Percentiles rank a stretch among this genome's conserved stretches.
Conservation (phyloP, 1,140 invertebrate species). For the Calycopis cecrops region DNA sequence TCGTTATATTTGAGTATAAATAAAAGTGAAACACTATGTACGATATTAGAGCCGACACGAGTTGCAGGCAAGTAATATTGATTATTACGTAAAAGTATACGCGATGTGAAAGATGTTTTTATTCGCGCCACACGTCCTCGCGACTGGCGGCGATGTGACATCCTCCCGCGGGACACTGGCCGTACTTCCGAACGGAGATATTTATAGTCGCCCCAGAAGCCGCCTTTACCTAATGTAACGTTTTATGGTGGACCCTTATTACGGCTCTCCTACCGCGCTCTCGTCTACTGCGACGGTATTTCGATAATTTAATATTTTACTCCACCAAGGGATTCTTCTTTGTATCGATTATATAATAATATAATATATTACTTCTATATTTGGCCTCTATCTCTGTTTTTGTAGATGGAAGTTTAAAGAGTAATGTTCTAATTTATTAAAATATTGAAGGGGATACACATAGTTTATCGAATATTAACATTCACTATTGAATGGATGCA, state of each 20-base stretch:
- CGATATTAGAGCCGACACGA: slow-evolving; percentile 35
- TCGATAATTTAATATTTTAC: slow-evolving; percentile 7
- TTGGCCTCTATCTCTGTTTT: no score
- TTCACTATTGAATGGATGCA: no score
- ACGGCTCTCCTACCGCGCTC: slow-evolving; percentile 48
- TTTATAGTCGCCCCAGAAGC: slow-evolving; percentile 71
- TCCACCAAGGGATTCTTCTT: neutral
- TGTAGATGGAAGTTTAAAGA: no score
- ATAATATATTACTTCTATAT: no score
- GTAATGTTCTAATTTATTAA: no score
- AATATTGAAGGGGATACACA: no score
- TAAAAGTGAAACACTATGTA: slow-evolving; percentile 29
- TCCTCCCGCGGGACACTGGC: slow-evolving; percentile 66
- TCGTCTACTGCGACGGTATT: slow-evolving; percentile 21
- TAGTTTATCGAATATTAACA: no score
- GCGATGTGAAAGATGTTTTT: slow-evolving; percentile 66
- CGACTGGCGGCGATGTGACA: slow-evolving; percentile 53
- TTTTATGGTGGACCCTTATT: slow-evolving; percentile 72
- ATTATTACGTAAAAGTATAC: slow-evolving; percentile 38
- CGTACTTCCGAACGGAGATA: slow-evolving; percentile 70
- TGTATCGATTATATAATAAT: no score
- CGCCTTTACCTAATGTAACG: slow-evolving; percentile 71
- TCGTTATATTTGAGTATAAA: slow-evolving; percentile 8
- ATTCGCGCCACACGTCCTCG: slow-evolving; percentile 68
- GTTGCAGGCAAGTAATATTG: slow-evolving; percentile 63